These are phyloP conservation scores for Coenonympha arcania DNA, from an alignment of 2,888 invertebrate genomes.

Conservation along the genomic window DNA sequence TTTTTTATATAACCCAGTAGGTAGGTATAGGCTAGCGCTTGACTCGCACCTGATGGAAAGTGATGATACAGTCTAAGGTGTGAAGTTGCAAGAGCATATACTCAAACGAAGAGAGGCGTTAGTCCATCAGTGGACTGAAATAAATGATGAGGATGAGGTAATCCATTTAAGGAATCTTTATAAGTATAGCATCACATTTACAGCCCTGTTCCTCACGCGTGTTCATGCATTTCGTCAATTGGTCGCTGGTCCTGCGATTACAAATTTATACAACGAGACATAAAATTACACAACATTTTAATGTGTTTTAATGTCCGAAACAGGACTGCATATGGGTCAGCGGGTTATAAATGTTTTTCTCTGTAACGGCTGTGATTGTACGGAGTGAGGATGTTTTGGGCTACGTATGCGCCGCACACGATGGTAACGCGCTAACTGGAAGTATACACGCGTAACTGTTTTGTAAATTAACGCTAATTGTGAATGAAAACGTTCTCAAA, in stretches of 20 bases:
- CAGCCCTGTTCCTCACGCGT: neutral
- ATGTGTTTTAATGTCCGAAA: slow-evolving; percentile 59
- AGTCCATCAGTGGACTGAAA: too few relatives aligned
- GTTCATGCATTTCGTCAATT: neutral
- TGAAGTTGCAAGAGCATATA: too few relatives aligned
- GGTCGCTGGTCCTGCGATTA: slow-evolving; percentile 35
- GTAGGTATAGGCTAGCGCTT: too few relatives aligned
- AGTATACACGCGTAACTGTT: slow-evolving; percentile 38
- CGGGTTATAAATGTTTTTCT: slow-evolving; percentile 60
- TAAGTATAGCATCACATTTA: neutral
- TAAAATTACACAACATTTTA: slow-evolving; percentile 59
- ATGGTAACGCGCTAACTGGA: slow-evolving; percentile 40
- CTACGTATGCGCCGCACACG: slow-evolving; percentile 43
- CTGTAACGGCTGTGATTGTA: slow-evolving; percentile 53
- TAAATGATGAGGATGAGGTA: too few relatives aligned
- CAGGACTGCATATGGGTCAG: slow-evolving; percentile 59
- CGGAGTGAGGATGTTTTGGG: slow-evolving; percentile 65
- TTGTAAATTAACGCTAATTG: slow-evolving; percentile 32
- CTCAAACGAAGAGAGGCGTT: too few relatives aligned
- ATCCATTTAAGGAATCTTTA: too few relatives aligned
- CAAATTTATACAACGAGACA: slow-evolving; percentile 42
- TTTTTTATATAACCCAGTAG: too few relatives aligned
- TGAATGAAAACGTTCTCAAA: slow-evolving; percentile 25
- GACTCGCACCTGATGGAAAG: too few relatives aligned
- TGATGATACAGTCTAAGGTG: too few relatives aligned